Conservation (phyloP, 2,113 vertebrate species). For the Centropus unirufus region DNA sequence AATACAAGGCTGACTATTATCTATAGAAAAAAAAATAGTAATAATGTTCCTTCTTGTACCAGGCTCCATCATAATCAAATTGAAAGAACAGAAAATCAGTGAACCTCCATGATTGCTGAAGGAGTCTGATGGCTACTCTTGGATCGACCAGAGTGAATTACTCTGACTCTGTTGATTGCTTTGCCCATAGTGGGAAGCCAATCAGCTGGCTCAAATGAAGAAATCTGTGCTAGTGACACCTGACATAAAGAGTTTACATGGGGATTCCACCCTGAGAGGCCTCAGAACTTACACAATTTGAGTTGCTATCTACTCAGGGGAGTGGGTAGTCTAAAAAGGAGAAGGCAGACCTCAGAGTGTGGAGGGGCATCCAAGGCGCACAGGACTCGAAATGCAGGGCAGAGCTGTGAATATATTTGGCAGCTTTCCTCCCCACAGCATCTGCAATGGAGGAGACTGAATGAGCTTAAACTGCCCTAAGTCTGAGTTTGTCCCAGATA, state of each 20-base stretch:
- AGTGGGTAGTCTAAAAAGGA: not conserved
- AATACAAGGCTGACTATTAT: not conserved
- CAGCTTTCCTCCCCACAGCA: not conserved
- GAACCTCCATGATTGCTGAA: not conserved
- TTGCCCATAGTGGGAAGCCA: not conserved
- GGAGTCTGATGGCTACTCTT: not conserved
- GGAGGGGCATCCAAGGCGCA: accelerated
- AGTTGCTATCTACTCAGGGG: not conserved
- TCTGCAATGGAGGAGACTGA: not conserved
- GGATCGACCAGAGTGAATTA: not conserved
- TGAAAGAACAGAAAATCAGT: not conserved
- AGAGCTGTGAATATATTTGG: not conserved
- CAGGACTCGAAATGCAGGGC: not conserved
- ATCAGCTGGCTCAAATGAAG: not conserved
- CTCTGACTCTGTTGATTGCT: not conserved
- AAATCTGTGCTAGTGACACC: not conserved
- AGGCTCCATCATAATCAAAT: not conserved
- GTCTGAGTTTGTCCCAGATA: not conserved
- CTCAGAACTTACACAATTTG: not conserved
- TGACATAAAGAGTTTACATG: not conserved
- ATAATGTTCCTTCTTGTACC: not conserved
- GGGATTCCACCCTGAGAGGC: not conserved
- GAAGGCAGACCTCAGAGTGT: not conserved
- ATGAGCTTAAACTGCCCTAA: not conserved
- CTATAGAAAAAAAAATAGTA: not conserved